These are phyloP conservation scores for Diachasma alloeum DNA, from an alignment of 1,140 invertebrate species.

Conservation along the genomic window DNA sequence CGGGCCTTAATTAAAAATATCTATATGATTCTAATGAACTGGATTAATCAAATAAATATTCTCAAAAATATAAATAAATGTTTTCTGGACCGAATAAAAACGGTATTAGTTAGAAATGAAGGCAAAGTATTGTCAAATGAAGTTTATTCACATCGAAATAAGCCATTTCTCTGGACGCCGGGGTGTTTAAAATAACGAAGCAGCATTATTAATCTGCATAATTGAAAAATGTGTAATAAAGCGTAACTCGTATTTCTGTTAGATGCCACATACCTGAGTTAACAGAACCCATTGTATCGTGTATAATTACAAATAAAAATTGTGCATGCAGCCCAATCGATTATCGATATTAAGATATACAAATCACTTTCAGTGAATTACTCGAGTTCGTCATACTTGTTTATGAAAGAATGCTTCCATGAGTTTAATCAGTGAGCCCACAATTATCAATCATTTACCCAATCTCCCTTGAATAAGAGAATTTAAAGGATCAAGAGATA, in stretches of 20 bases:
- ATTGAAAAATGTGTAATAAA: background rate
- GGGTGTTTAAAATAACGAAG: background rate
- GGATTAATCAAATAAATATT: no score
- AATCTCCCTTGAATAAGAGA: background rate
- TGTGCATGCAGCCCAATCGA: constrained; percentile 17
- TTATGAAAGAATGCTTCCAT: background rate
- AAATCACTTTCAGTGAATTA: background rate
- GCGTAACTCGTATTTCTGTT: background rate
- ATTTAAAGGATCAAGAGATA: background rate
- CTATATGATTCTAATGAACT: no score
- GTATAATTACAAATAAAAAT: constrained; percentile 3
- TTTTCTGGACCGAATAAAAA: no score
- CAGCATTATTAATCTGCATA: background rate
- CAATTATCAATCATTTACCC: background rate
- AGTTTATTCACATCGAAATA: no score
- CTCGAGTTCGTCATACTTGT: background rate
- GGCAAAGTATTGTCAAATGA: no score
- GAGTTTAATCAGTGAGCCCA: constrained; percentile 33
- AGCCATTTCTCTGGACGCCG: no score
- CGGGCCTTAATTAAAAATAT: no score
- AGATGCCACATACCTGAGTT: background rate
- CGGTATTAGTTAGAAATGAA: no score
- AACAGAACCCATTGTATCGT: background rate
- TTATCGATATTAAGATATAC: background rate
- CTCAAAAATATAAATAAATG: no score